Evolutionary conservation across 2,113 vertebrate genomes (phyloP).

Genomic region (Pachyramphus minor): DNA sequence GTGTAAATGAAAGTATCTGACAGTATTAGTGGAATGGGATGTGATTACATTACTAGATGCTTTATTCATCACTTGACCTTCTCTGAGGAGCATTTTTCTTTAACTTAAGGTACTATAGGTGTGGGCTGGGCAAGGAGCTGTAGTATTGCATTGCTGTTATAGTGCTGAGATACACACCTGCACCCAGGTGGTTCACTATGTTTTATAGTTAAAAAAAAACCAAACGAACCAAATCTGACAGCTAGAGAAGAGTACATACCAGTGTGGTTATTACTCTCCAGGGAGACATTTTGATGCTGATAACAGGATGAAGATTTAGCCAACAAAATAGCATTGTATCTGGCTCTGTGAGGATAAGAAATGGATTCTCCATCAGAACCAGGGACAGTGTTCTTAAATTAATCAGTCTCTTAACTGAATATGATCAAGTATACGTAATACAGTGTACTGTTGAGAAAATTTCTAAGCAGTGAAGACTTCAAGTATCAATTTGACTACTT

Average conservation of each 20-base stretch:
- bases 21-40: background rate
- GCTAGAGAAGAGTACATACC: background rate
- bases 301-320: background rate
- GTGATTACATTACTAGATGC: background rate
- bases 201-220: background rate
- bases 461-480: background rate
- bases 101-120: background rate
- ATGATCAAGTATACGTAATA: background rate
- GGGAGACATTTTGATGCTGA: background rate
- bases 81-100: background rate
- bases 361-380: background rate
- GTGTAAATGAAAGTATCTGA: background rate
- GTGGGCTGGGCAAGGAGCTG: background rate
- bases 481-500: background rate
- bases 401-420: background rate
- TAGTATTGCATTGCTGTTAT: background rate
- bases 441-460: background rate
- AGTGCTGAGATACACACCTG: background rate
- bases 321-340: background rate
- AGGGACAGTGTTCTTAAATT: background rate
- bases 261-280: background rate
- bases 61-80: background rate
- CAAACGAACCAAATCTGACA: background rate
- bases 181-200: rapidly evolving
- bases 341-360: background rate